phyloP scores from a whole-genome alignment of 2,888 invertebrate genomes.

The Phyllotreta striolata region DNA sequence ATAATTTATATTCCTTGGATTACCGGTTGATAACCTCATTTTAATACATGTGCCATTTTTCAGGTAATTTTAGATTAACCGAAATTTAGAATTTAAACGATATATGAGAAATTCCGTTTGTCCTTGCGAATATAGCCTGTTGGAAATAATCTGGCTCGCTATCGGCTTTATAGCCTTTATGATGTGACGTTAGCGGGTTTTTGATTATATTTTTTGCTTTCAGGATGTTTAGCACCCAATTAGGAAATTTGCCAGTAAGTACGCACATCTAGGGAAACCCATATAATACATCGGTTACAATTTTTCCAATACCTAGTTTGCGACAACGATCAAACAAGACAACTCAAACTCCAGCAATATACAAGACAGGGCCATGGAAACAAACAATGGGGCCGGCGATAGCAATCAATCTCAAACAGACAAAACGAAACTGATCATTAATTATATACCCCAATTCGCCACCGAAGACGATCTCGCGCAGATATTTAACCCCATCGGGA shows the following conservation, averaged over 20 bases:
- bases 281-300: constrained; percentile 16
- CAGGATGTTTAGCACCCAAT: constrained; percentile 46
- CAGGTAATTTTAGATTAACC: constrained; percentile 5
- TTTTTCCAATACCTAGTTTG: constrained; percentile 41
- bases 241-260: constrained; percentile 48
- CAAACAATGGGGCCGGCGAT: constrained; percentile 55
- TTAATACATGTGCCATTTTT: constrained; percentile 37
- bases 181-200: constrained; percentile 9
- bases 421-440: constrained; percentile 88
- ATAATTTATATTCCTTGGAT: constrained; percentile 14
- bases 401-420: constrained; percentile 51
- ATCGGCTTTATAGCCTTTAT: constrained; percentile 40
- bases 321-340: constrained; percentile 39
- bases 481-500: constrained; percentile 88
- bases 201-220: constrained; percentile 35
- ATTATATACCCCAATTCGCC: constrained; percentile 94
- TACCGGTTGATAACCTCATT: constrained; percentile 36
- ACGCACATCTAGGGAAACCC: constrained; percentile 1
- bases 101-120: too few species aligned
- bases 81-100: too few species aligned
- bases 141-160: constrained; percentile 39
- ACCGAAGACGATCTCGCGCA: constrained; percentile 89
- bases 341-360: constrained; percentile 27
- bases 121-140: constrained; percentile 19
- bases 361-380: constrained; percentile 30